Conservation (phyloP, 1,140 invertebrate genomes). For the Zaprionus ghesquierei region DNA sequence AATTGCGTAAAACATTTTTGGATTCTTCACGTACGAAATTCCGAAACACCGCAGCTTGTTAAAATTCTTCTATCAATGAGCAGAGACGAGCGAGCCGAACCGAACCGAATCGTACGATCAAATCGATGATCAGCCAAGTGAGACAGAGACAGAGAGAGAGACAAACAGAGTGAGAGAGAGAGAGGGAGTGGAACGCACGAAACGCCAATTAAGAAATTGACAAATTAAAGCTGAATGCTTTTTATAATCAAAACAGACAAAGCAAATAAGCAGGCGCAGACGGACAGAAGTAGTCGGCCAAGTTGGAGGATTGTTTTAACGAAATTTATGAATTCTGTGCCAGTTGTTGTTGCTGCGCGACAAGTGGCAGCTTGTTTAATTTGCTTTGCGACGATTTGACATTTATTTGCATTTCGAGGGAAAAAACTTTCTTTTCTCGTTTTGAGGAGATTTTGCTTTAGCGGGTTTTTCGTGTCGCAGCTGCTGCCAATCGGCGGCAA, state of each 20-base stretch:
- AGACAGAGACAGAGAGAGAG: neutral
- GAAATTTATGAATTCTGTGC: slow-evolving; percentile 59
- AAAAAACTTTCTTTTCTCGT: slow-evolving; percentile 49
- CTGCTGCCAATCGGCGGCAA: slow-evolving; percentile 79
- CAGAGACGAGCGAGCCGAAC: slow-evolving; percentile 29
- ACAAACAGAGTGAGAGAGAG: neutral
- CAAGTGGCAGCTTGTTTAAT: slow-evolving; percentile 46
- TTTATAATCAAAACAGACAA: slow-evolving; percentile 81
- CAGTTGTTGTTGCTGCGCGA: slow-evolving; percentile 32
- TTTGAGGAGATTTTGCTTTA: too few relatives aligned
- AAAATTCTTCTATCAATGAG: slow-evolving; percentile 79
- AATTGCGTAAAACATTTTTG: slow-evolving; percentile 81
- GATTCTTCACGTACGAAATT: slow-evolving; percentile 81
- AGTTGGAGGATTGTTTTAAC: slow-evolving; percentile 43
- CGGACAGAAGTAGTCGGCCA: slow-evolving; percentile 17
- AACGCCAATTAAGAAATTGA: slow-evolving; percentile 81
- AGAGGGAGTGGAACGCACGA: slow-evolving; percentile 72
- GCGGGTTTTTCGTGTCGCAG: slow-evolving; percentile 4
- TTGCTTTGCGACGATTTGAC: slow-evolving; percentile 21
- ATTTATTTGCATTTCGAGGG: slow-evolving; percentile 37
- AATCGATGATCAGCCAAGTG: slow-evolving; percentile 33
- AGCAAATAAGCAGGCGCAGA: slow-evolving; percentile 63
- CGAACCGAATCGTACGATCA: too few relatives aligned
- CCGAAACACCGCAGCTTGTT: slow-evolving; percentile 79
- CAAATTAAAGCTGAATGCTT: slow-evolving; percentile 80